Conservation (phyloP, 2,888 invertebrate species). For the Ellobium chinense region DNA sequence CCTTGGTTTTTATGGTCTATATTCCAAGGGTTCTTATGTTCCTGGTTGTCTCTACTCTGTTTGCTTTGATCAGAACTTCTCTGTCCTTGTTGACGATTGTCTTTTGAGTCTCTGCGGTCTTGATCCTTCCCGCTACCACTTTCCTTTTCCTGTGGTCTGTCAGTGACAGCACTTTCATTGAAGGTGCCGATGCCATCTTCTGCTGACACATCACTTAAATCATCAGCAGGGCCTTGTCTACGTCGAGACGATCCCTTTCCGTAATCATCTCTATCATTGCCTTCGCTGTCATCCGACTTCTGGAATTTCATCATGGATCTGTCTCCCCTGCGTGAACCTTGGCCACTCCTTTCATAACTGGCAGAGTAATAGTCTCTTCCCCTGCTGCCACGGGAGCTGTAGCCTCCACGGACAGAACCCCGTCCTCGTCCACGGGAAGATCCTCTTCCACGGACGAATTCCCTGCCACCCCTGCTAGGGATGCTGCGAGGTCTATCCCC, state of each 20-base stretch:
- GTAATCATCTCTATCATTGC: conserved; percentile 52
- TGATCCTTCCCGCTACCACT: conserved; percentile 46
- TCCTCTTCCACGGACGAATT: conserved; percentile 75
- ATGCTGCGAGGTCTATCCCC: conserved; percentile 55
- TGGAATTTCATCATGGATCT: conserved; percentile 16
- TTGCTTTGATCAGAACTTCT: conserved; percentile 7
- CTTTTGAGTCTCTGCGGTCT: conserved; percentile 30
- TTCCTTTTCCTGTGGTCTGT: conserved; percentile 49
- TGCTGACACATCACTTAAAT: conserved; percentile 68
- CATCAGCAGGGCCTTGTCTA: conserved; percentile 56
- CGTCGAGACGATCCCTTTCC: conserved; percentile 14
- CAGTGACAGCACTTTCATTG: conserved; percentile 53
- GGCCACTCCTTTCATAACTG: conserved; percentile 46
- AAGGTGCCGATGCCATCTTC: conserved; percentile 75
- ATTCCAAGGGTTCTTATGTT: conserved; percentile 34
- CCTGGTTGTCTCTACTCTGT: conserved; percentile 1
- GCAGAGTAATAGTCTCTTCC: conserved; percentile 50
- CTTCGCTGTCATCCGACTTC: conserved; percentile 40
- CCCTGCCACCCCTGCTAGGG: conserved; percentile 65
- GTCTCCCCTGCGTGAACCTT: conserved; percentile 29
- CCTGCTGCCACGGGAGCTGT: conserved; percentile 47
- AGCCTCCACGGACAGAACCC: conserved; percentile 50
- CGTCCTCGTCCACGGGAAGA: conserved; percentile 59
- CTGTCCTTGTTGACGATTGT: conserved; percentile 33
- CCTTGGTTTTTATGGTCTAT: conserved; percentile 7